A percentile compares a stretch with the other conserved stretches of the same genome.
These are phyloP conservation scores for Drosophila bipectinata DNA, from an alignment of 1,140 invertebrate genomes.

Conservation along the genomic window DNA sequence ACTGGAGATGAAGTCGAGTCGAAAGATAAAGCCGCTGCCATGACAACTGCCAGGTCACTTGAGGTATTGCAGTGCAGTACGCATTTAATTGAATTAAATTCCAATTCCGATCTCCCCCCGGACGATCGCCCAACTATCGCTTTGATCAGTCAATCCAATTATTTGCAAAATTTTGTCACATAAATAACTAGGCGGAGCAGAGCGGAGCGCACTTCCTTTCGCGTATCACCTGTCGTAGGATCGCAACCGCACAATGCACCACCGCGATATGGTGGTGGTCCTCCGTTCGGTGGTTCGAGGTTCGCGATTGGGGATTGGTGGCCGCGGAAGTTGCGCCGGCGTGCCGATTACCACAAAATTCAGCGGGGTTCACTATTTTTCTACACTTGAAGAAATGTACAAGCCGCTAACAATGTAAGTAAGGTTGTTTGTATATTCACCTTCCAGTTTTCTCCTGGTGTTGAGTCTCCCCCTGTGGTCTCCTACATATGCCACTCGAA, in stretches of 20 bases:
- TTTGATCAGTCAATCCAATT: constrained; percentile 84
- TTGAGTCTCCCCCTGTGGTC: constrained; percentile 3
- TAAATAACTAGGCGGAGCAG: constrained; percentile 79
- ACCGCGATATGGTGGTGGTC: constrained; percentile 26
- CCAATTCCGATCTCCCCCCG: constrained; percentile 46
- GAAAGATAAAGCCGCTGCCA: constrained; percentile 21
- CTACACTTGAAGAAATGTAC: constrained; percentile 5
- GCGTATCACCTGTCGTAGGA: constrained; percentile 70
- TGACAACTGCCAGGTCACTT: constrained; percentile 68
- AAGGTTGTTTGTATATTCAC: too few species aligned
- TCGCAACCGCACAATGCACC: constrained; percentile 19
- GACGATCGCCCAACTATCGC: constrained; percentile 63
- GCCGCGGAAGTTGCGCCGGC: constrained; percentile 54
- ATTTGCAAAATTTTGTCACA: constrained; percentile 84
- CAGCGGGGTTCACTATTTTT: constrained; percentile 23
- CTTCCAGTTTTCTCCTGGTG: constrained; percentile 2
- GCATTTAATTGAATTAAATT: constrained; percentile 84
- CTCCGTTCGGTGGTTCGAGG: constrained; percentile 7
- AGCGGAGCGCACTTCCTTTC: constrained; percentile 34
- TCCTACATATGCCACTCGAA: constrained; percentile 3
- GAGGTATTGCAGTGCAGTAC: constrained; percentile 78
- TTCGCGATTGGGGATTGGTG: constrained; percentile 11
- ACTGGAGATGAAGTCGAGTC: constrained; percentile 16
- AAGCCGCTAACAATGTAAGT: too few species aligned
- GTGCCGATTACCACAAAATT: constrained; percentile 66